Conservation (phyloP, 2,888 invertebrate species). For the Mesorhabditis spiculigera region DNA sequence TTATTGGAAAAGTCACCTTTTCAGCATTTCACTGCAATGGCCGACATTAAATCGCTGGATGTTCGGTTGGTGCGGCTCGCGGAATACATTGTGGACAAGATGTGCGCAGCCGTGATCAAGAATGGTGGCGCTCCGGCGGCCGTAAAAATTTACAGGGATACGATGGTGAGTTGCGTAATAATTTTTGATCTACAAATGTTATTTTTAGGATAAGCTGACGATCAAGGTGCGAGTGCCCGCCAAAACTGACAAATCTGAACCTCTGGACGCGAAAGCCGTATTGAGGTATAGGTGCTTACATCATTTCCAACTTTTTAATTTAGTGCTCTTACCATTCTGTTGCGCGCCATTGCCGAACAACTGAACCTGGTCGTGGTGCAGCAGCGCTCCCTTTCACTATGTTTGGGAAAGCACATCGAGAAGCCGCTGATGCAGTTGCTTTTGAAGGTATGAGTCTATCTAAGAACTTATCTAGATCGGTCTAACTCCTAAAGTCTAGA, state of each 20-base stretch:
- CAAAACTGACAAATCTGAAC: not conserved
- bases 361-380: not conserved
- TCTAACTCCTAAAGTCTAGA: too few relatives aligned
- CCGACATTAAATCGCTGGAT: not conserved
- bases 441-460: not conserved
- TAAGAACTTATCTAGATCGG: too few relatives aligned
- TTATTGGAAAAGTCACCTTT: not conserved
- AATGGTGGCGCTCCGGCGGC: not conserved
- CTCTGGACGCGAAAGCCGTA: not conserved
- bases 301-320: not conserved
- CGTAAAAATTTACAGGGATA: not conserved
- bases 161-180: not conserved
- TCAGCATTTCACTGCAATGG: slow-evolving; percentile 4
- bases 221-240: not conserved
- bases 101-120: not conserved
- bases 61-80: not conserved
- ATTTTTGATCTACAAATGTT: not conserved
- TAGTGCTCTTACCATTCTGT: not conserved
- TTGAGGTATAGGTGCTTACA: not conserved
- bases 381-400: not conserved
- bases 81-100: slow-evolving; percentile 1
- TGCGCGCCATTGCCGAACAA: not conserved
- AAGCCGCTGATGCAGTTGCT: not conserved
- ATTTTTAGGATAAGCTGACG: not conserved
- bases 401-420: not conserved